phyloP scores from a whole-genome alignment of 2,797 vertebrate species.

The Syngnathus rostellatus region DNA sequence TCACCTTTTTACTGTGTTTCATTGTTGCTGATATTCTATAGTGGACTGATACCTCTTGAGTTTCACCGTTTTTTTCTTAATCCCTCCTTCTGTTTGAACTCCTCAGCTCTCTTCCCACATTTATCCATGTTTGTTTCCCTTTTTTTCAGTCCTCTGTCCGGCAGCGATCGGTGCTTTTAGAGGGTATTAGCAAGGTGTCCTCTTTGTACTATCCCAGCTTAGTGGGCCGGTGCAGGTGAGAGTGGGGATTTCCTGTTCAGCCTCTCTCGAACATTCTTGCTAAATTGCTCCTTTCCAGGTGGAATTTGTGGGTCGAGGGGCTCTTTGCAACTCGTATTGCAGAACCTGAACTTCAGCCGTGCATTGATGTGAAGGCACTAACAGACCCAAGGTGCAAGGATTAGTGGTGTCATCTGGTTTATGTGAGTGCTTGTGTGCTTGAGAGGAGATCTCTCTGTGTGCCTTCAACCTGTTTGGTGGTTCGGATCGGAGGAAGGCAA shows the following conservation, averaged over 20 bases:
- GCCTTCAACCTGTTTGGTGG: slow-evolving; percentile 13
- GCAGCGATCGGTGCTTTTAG: slow-evolving; percentile 44
- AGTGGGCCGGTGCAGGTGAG: slow-evolving; percentile 55
- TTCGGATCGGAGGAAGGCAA: no score
- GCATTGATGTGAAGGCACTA: slow-evolving; percentile 17
- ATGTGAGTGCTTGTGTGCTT: slow-evolving; percentile 16
- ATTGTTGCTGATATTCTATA: not conserved
- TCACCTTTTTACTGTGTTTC: not conserved
- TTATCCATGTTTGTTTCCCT: slow-evolving; percentile 20
- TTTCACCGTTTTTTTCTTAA: slow-evolving; percentile 9
- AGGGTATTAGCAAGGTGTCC: slow-evolving; percentile 51
- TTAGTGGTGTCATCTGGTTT: slow-evolving; percentile 44
- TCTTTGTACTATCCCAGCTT: slow-evolving; percentile 52
- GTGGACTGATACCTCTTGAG: not conserved
- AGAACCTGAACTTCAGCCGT: slow-evolving; percentile 7
- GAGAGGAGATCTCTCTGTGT: slow-evolving; percentile 42
- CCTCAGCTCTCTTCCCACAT: slow-evolving; percentile 19
- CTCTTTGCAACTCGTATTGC: slow-evolving; percentile 10
- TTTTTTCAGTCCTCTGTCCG: slow-evolving; percentile 20
- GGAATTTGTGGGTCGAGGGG: slow-evolving; percentile 20
- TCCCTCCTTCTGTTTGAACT: slow-evolving; percentile 11
- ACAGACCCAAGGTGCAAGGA: slow-evolving; percentile 33
- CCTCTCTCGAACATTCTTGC: slow-evolving; percentile 56
- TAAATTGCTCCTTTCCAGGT: slow-evolving; percentile 59
- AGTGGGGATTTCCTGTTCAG: slow-evolving; percentile 65